Percentiles rank a stretch among this genome's conserved stretches.
These are phyloP conservation scores for Sebastiscus tertius DNA, from an alignment of 2,797 vertebrate genomes.

Conservation along the genomic window DNA sequence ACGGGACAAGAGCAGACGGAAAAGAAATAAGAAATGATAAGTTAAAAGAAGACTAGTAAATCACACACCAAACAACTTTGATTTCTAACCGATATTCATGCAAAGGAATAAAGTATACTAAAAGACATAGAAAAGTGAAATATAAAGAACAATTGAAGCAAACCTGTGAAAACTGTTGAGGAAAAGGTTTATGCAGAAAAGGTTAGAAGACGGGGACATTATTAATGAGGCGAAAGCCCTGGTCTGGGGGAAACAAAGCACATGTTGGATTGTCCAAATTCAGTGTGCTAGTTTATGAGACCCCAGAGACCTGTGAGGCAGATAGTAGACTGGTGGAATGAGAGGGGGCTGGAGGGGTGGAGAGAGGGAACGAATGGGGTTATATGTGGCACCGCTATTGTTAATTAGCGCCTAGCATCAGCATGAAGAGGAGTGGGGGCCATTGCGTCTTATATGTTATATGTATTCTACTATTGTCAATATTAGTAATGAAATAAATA, in stretches of 20 bases:
- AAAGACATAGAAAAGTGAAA: background rate
- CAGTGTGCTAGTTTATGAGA: conserved; percentile 64
- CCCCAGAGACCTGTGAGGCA: conserved; percentile 61
- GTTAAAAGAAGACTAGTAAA: background rate
- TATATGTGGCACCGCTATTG: conserved; percentile 38
- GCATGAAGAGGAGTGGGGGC: conserved; percentile 19
- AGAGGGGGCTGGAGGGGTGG: conserved; percentile 36
- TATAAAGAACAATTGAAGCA: conserved; percentile 1
- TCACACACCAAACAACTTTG: background rate
- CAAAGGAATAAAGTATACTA: background rate
- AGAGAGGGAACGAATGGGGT: conserved; percentile 40
- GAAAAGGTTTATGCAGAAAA: conserved; percentile 35
- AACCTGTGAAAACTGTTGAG: background rate
- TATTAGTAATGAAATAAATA: background rate
- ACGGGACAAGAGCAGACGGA: background rate
- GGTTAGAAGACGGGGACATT: conserved; percentile 33
- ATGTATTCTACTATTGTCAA: background rate
- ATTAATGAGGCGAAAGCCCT: conserved; percentile 49
- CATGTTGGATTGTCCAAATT: conserved; percentile 60
- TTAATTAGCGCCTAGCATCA: conserved; percentile 49
- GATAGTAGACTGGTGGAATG: conserved; percentile 53
- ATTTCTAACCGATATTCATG: background rate
- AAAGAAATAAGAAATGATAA: background rate
- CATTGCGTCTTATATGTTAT: background rate
- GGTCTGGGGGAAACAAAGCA: conserved; percentile 37